These are phyloP conservation scores for Gopherus evgoodei DNA, from an alignment of 2,113 vertebrate genomes.

Conservation along the genomic window DNA sequence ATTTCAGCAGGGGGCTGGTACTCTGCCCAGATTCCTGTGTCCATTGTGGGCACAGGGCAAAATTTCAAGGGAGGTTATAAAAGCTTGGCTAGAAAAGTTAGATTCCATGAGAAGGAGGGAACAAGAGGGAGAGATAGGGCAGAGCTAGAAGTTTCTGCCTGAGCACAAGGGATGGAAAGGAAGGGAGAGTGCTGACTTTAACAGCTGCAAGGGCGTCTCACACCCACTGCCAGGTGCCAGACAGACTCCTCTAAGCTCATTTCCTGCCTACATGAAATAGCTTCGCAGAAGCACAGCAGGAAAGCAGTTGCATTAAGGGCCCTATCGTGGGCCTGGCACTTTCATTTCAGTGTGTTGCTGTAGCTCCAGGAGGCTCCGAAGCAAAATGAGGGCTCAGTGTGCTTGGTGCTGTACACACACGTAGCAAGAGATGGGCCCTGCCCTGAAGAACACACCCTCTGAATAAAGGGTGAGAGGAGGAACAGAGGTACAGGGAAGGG, in stretches of 20 bases:
- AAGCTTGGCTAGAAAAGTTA: not conserved
- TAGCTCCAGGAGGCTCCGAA: too few species aligned
- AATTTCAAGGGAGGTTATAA: not conserved
- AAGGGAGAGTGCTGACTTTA: not conserved
- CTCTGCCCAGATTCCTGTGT: too few species aligned
- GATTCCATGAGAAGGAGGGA: not conserved
- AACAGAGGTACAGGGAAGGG: not conserved
- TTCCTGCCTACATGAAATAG: not conserved
- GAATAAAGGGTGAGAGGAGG: too few species aligned
- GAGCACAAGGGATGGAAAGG: not conserved
- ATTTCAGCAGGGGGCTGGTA: too few species aligned
- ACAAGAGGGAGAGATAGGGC: not conserved
- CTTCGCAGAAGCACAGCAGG: too few species aligned
- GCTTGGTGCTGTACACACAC: not conserved
- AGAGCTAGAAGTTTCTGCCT: not conserved
- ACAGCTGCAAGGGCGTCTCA: not conserved
- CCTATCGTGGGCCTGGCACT: too few species aligned
- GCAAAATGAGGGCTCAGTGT: too few species aligned
- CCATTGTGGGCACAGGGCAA: not conserved
- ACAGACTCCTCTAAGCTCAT: not conserved
- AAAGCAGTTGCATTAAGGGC: too few species aligned
- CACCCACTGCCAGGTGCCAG: not conserved
- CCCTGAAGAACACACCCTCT: not conserved
- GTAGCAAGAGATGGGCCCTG: not conserved
- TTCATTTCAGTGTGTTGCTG: too few species aligned